Conservation (phyloP, 2,113 vertebrate genomes). For the Arvicanthis niloticus region DNA sequence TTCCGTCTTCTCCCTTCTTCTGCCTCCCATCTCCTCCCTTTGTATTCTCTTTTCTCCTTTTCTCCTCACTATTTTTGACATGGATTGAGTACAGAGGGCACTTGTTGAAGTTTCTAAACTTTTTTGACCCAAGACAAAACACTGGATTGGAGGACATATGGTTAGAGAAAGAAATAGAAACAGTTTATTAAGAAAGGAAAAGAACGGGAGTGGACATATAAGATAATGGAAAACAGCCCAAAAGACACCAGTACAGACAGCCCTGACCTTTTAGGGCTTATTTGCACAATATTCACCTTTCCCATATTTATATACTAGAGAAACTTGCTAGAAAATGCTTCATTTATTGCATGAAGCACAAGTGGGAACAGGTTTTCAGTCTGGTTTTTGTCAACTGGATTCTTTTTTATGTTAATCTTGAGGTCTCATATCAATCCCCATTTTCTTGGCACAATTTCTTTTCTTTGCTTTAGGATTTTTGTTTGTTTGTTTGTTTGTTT, state of each 20-base stretch:
- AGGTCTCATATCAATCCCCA: neutral
- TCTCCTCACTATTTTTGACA: neutral
- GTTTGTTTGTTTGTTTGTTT: neutral
- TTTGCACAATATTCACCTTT: neutral
- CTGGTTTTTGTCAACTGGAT: neutral
- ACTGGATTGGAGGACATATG: no score
- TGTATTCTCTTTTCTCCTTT: no score
- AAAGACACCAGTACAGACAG: neutral
- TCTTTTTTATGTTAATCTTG: neutral
- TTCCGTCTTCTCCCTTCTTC: no score
- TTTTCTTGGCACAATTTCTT: neutral
- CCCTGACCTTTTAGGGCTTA: neutral
- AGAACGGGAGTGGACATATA: neutral
- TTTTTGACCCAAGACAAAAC: neutral
- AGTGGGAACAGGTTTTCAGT: neutral
- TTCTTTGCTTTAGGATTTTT: neutral
- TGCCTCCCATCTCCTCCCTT: no score
- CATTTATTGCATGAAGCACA: neutral
- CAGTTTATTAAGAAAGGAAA: neutral
- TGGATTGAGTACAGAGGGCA: neutral
- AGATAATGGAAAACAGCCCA: neutral
- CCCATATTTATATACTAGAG: neutral
- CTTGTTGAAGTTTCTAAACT: neutral
- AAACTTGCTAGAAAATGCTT: neutral
- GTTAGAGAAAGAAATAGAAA: neutral